Base-by-base conservation (phyloP, 2,888 invertebrate genomes). In the Parascotia fuliginaria region DNA sequence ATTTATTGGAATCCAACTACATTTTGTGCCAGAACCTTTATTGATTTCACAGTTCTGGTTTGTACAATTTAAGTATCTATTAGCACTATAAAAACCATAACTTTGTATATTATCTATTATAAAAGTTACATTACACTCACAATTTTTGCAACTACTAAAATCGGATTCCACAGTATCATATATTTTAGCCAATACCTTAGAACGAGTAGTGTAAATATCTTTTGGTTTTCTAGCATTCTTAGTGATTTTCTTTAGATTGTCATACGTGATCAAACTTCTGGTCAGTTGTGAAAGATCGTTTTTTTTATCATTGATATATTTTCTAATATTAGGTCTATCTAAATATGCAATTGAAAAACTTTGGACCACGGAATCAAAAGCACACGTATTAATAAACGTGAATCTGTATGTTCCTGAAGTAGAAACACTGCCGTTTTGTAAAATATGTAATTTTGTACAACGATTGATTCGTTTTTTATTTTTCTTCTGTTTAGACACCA, bases 1-100 rank as follows among this genome's bases (percentile, higher is more conserved):
- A 45, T 51, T 51, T 45, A 51, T 41, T 41, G 50, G 50, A 37
- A 45, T 44, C 51, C 51, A 51, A 51, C 51, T 51, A 41, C 51
- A 51, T 45, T 51, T 51, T 27, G 32, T 31, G 27, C 32, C 39
- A 27, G 39, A 33, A 38, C 16, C 39, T 39, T 24, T 24, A 24
- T 24, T 24, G 7, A 24, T 9, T 6, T 24, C 24, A 24, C 24
- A 24, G 7, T 24, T 41, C 34, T 44, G 44, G 40, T 44, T 44
- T 41, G 44, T 44, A 40, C 50, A 50, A 44, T 44, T 40, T 32
- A 50, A 44, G 36, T 41, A 41, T 41, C 50, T 40, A 37, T 44
- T 41, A 37, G 50, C 50, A 44, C 50, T 50, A 41, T 50, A 50
- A 44, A 50, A 44, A 41, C 41, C 50, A 50, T 50, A 50, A 41